Conservation (phyloP, 2,888 invertebrate genomes). For the Dynastes grantii region DNA sequence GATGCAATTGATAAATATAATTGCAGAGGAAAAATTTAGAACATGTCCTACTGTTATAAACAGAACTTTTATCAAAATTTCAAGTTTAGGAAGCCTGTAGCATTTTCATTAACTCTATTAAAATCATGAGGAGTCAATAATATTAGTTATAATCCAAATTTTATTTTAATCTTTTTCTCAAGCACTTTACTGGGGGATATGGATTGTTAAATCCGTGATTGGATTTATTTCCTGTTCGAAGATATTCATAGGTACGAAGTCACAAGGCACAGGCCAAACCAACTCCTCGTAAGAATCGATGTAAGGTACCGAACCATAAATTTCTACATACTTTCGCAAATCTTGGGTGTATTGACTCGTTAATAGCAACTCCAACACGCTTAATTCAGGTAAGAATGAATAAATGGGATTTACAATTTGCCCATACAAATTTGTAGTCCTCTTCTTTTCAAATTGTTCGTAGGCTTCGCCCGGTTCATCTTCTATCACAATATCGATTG, state of each 20-base stretch:
- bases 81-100: too few species aligned
- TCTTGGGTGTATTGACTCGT: slow-evolving; percentile 69
- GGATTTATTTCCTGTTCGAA: slow-evolving; percentile 56
- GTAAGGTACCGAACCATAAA: slow-evolving; percentile 69
- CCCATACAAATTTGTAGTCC: slow-evolving; percentile 11
- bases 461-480: slow-evolving; percentile 13
- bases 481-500: slow-evolving; percentile 34
- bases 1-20: too few species aligned
- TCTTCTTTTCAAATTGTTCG: neutral
- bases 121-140: too few species aligned
- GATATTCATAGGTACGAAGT: slow-evolving; percentile 58
- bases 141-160: neutral
- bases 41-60: too few species aligned
- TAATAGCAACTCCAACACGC: slow-evolving; percentile 71
- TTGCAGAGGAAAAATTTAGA: too few species aligned
- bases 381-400: slow-evolving; percentile 72
- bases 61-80: too few species aligned
- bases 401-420: slow-evolving; percentile 57
- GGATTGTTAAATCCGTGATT: slow-evolving; percentile 53
- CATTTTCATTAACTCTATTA: too few species aligned
- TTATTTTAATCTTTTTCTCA: neutral
- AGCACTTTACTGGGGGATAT: neutral
- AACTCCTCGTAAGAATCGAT: slow-evolving; percentile 61
- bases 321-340: slow-evolving; percentile 65
- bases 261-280: slow-evolving; percentile 59